Evolutionary conservation across 2,888 invertebrate species (phyloP).

Genomic region (Cremastinae sp.): DNA sequence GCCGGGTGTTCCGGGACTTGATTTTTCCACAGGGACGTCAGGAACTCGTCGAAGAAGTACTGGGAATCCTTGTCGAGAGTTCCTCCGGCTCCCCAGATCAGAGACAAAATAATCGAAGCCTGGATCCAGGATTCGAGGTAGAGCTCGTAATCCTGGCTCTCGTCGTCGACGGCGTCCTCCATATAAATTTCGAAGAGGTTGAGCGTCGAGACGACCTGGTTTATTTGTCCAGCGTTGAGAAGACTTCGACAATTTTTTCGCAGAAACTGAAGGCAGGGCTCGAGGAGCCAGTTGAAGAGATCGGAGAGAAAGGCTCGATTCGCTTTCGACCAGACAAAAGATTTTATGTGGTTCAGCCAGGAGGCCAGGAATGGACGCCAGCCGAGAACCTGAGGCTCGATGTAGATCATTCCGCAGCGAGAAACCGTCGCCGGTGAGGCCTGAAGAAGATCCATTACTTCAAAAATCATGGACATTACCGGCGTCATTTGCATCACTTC

Average conservation of each 20-base stretch:
- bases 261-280: constrained; percentile 88
- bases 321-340: constrained; percentile 83
- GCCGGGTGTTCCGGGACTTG: constrained; percentile 81
- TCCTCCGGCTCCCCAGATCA: constrained; percentile 93
- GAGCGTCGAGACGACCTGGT: constrained; percentile 87
- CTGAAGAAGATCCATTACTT: constrained; percentile 92
- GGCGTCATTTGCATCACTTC: constrained; percentile 92
- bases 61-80: constrained; percentile 88
- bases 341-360: constrained; percentile 82
- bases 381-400: constrained; percentile 92
- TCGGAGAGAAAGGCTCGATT: constrained; percentile 83
- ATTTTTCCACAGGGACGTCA: constrained; percentile 82
- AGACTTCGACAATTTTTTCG: constrained; percentile 86
- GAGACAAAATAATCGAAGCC: constrained; percentile 87
- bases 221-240: constrained; percentile 87
- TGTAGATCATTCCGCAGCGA: constrained; percentile 94
- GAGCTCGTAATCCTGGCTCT: constrained; percentile 85
- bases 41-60: constrained; percentile 85
- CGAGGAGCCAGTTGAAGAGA: constrained; percentile 89
- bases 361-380: constrained; percentile 91
- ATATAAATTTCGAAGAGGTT: constrained; percentile 89
- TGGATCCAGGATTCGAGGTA: constrained; percentile 88
- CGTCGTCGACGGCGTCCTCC: constrained; percentile 86
- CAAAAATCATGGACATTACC: constrained; percentile 93
- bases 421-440: constrained; percentile 94